These are phyloP conservation scores for Nephotettix cincticeps DNA, from an alignment of 1,140 invertebrate species.

Conservation along the genomic window DNA sequence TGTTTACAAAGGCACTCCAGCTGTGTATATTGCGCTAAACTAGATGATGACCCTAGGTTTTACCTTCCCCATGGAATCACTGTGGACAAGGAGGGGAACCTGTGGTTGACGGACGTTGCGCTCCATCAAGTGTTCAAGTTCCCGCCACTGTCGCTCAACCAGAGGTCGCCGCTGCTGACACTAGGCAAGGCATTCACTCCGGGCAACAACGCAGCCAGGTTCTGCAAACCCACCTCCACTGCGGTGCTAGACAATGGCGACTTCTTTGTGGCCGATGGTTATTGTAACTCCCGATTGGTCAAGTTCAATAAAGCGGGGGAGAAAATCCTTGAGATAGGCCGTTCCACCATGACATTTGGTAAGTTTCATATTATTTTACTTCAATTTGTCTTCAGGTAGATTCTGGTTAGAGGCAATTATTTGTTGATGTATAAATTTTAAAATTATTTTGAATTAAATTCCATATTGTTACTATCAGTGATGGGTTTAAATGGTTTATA, in stretches of 20 bases:
- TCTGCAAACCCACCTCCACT: constrained; percentile 93
- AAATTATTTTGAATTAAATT: no score
- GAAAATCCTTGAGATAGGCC: constrained; percentile 64
- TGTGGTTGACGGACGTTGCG: constrained; percentile 91
- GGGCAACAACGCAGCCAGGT: constrained; percentile 73
- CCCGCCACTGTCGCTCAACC: constrained; percentile 48
- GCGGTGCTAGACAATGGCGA: constrained; percentile 78
- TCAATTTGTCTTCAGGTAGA: background rate
- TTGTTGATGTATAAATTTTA: background rate
- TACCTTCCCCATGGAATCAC: constrained; percentile 93
- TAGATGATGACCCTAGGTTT: no score
- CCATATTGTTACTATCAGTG: no score
- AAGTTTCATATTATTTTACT: background rate
- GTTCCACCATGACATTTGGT: constrained; percentile 40
- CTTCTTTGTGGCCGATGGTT: constrained; percentile 93
- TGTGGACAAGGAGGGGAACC: constrained; percentile 77
- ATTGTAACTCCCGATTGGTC: constrained; percentile 89
- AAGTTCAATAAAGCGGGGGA: constrained; percentile 77
- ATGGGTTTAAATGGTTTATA: no score
- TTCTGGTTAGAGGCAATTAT: background rate
- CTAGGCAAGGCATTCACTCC: constrained; percentile 64
- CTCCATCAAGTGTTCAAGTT: constrained; percentile 90
- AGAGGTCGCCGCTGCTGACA: constrained; percentile 33
- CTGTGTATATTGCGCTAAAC: no score
- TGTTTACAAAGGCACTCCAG: no score